phyloP scores from a whole-genome alignment of 2,113 vertebrate genomes.

The Saguinus midas region DNA sequence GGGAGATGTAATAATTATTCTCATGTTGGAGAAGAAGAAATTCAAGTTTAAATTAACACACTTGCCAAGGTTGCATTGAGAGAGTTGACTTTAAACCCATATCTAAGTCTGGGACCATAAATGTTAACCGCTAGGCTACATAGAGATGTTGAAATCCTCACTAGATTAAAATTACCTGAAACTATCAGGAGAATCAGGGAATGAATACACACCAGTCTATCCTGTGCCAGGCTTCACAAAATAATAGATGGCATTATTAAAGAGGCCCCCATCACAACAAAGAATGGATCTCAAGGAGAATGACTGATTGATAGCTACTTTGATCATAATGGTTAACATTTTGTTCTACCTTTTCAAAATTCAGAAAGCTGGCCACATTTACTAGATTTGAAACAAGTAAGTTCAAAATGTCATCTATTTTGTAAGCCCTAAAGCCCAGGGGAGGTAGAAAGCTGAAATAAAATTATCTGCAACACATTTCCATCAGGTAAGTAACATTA shows the following conservation, averaged over 20 bases:
- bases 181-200: not conserved
- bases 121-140: not conserved
- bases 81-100: not conserved
- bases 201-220: not conserved
- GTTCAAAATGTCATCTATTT: slow-evolving; percentile 56
- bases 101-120: not conserved
- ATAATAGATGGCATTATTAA: not conserved
- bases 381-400: slow-evolving; percentile 45
- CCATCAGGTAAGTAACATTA: not conserved
- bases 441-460: not conserved
- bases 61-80: not conserved
- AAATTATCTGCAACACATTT: not conserved
- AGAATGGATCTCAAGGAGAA: not conserved
- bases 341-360: slow-evolving; percentile 9
- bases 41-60: not conserved
- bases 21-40: not conserved
- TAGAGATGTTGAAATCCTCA: not conserved
- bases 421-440: not conserved
- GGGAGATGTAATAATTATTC: not conserved
- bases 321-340: slow-evolving; percentile 27
- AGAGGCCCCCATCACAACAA: not conserved
- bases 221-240: not conserved
- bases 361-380: slow-evolving; percentile 46
- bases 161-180: not conserved
- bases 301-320: not conserved